Evolutionary conservation across 1,140 invertebrate genomes (phyloP).

Genomic region (Plutomurus gul): DNA sequence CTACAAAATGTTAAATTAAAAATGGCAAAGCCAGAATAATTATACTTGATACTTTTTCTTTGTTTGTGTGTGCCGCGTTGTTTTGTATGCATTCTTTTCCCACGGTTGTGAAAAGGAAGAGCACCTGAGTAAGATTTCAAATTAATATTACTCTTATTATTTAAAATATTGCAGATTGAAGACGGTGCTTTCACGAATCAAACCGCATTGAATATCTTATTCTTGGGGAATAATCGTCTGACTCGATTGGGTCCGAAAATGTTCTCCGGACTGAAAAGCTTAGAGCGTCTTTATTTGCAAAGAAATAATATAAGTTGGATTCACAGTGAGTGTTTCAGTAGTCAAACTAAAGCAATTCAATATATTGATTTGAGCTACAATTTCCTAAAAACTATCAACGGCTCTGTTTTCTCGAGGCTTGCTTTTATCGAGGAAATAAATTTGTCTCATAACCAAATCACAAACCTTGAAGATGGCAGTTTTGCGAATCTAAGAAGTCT

Average conservation of each 20-base stretch:
- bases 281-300: slow-evolving; percentile 51
- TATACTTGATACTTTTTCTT: no score
- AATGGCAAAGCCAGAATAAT: no score
- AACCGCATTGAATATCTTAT: slow-evolving; percentile 70
- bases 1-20: no score
- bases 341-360: slow-evolving; percentile 46
- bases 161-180: no score
- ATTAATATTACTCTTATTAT: no score
- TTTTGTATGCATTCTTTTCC: no score
- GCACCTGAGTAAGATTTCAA: no score
- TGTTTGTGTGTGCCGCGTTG: no score
- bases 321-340: slow-evolving; percentile 45
- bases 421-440: slow-evolving; percentile 71
- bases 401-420: slow-evolving; percentile 68
- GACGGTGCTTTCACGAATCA: slow-evolving; percentile 76
- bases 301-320: slow-evolving; percentile 50
- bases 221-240: slow-evolving; percentile 56
- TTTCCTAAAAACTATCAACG: slow-evolving; percentile 65
- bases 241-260: slow-evolving; percentile 55
- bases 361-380: slow-evolving; percentile 76
- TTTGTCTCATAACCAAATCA: slow-evolving; percentile 57
- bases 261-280: slow-evolving; percentile 48
- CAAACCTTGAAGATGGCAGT: slow-evolving; percentile 63
- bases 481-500: slow-evolving; percentile 66
- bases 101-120: no score